Evolutionary conservation across 2,113 vertebrate species (phyloP), one percentile per base, ranked within the genome.

Genomic region (Xiphophorus hellerii): DNA sequence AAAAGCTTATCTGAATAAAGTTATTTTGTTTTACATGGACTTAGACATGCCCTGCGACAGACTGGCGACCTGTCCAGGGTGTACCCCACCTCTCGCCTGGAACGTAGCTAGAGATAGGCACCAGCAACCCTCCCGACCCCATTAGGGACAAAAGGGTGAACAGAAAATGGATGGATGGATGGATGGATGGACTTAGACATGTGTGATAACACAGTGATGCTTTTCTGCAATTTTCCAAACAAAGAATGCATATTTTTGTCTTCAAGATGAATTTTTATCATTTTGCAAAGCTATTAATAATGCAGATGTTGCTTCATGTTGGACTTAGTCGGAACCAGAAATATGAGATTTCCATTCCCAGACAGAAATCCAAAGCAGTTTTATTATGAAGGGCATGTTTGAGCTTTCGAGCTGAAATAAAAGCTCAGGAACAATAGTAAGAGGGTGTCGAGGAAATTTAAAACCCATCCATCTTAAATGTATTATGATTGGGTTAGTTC

Each of bases 401-500:
- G 33, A 87, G 89, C 89, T 78, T 70, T 89, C 76, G 66, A 83
- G 85, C 78, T 48, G 17, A 48, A 48, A 48, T 48, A 7, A 48
- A 48, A 48, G 44, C 5, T 48, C 44, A 48, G 44, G 17, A 86
- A 86, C 81, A 86, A 90, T 77, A 81, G 87, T 66, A 67, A 27
- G 73, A 72, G 74, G 66, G 84, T 80, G 80, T 51, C 28, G 66
- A 62, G 80, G 85, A 84, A 82, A 82, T 78, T 17, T 88, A 82
- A 90, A 84, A 77, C 80, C 82, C 22, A 66, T 1, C 60, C 79
- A 73, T 72, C 42, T 69, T 79, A 66, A 80, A 72, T 27, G 80
- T 81, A 82, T 85, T 77, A 84, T 77, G 74, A 64, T 87, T 65
- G 44, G 61, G 70, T 92, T 88, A 76, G 81, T 6, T 2, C 64